These are phyloP conservation scores for Bombus consobrinus DNA, from an alignment of 1,140 invertebrate species.

Conservation along the genomic window DNA sequence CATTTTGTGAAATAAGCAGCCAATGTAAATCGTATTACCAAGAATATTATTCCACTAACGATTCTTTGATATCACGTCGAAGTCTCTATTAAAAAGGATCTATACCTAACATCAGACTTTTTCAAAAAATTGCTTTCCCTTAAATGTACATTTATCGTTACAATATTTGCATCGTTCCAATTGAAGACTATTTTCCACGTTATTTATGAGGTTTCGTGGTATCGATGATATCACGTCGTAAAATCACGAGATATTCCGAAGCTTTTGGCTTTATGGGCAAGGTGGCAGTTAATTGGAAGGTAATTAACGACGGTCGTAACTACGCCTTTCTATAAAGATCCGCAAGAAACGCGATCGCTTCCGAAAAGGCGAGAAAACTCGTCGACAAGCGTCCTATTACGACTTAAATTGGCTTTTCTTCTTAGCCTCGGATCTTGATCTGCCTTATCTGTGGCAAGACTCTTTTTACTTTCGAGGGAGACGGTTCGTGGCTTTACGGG, in stretches of 20 bases:
- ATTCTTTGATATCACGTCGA: too few species aligned
- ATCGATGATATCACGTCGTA: not conserved
- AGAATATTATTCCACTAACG: too few species aligned
- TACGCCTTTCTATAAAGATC: constrained; percentile 35
- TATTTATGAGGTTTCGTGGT: not conserved
- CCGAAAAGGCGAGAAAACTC: constrained; percentile 15
- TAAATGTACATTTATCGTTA: too few species aligned
- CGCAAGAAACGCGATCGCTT: not conserved
- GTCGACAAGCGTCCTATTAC: constrained; percentile 30
- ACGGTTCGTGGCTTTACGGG: constrained; percentile 19
- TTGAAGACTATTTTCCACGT: not conserved
- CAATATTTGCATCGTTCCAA: too few species aligned
- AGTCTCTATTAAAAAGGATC: too few species aligned
- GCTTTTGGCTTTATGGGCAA: not conserved
- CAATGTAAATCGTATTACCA: too few species aligned
- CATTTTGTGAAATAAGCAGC: too few species aligned
- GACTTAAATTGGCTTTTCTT: constrained; percentile 52
- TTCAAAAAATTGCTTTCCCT: too few species aligned
- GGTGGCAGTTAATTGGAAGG: constrained; percentile 39
- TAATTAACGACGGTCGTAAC: constrained; percentile 44
- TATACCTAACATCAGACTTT: too few species aligned
- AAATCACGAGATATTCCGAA: not conserved
- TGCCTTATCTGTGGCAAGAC: constrained; percentile 17
- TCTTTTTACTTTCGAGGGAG: not conserved
- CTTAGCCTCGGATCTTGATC: constrained; percentile 11